Evolutionary conservation across 2,888 invertebrate species (phyloP).

Genomic region (Pyralis farinalis): DNA sequence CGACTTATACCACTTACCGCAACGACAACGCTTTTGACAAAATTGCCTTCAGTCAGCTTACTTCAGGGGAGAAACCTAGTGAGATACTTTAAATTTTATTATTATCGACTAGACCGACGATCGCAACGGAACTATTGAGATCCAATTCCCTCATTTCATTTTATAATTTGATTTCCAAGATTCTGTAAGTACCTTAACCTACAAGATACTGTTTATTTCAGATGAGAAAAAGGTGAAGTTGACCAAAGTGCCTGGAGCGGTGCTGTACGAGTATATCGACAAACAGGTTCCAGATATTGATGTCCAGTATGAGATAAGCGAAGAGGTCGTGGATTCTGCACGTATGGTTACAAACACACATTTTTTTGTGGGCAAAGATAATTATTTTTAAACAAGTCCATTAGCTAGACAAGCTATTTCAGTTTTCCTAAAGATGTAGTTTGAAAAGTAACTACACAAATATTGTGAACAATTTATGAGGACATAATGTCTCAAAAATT

Average conservation of each 20-base stretch:
- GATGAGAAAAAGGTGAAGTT: slow-evolving; percentile 55
- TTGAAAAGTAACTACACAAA: too few relatives aligned
- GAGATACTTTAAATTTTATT: too few relatives aligned
- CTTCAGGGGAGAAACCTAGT: slow-evolving; percentile 58
- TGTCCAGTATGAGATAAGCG: slow-evolving; percentile 57
- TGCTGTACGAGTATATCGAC: slow-evolving; percentile 48
- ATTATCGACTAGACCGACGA: too few relatives aligned
- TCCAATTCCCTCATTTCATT: too few relatives aligned
- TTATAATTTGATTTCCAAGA: too few relatives aligned
- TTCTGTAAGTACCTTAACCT: too few relatives aligned
- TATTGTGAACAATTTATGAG: too few relatives aligned
- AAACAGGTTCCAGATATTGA: slow-evolving; percentile 31
- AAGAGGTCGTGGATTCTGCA: slow-evolving; percentile 48
- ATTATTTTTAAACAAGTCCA: too few relatives aligned
- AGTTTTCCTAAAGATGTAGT: too few relatives aligned
- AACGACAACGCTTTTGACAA: slow-evolving; percentile 61
- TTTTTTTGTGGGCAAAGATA: not conserved
- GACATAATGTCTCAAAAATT: too few relatives aligned
- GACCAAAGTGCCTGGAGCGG: slow-evolving; percentile 56
- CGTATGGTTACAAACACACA: slow-evolving; percentile 30
- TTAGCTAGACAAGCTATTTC: too few relatives aligned
- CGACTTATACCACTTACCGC: slow-evolving; percentile 44
- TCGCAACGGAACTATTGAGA: too few relatives aligned
- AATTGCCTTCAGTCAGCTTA: slow-evolving; percentile 61
- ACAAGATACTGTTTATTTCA: slow-evolving; percentile 22